Evolutionary conservation across 2,113 vertebrate genomes (phyloP), one percentile per base, ranked within the genome.

Genomic region (Psilopsiagon aurifrons): DNA sequence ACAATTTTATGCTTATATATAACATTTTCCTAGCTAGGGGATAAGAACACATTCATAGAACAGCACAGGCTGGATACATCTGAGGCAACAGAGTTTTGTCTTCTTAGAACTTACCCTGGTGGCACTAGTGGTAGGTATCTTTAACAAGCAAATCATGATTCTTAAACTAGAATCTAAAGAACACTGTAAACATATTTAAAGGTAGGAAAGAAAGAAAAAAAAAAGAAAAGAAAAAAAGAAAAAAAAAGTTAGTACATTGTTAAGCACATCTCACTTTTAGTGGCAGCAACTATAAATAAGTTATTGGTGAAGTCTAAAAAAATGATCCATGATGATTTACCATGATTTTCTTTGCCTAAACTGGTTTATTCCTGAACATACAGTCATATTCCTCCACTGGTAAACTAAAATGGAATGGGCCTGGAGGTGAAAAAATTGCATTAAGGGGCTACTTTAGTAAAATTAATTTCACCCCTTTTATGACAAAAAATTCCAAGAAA

Each of bases 61-160:
- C 17, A 63, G 47, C 7, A 6, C 67, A 71, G 43, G 33, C 59
- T 94, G 62, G 57, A n/a, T 90, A 76, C 70, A 85, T 49, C 54
- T 37, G 49, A 85, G n/a, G 54, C 29, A 87, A 75, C 7, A 83
- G 25, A 86, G 39, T 54, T 86, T 31, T n/a, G 22, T 74, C 57
- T 76, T 83, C 77, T 66, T 67, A 22, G 52, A 86, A 97, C 98
- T 98, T 98, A 99, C 99, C 98, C 99, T 98, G 74, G 99, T 99
- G 92, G 99, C 99, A 97, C 99, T 99, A 59, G 98, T 98, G 41
- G 99, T 98, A 27, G 99, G 99, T 94, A 99, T 99, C 98, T 99
- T 99, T 97, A 99, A 97, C 90, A 99, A 98, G 95, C 99, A 99
- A 97, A 99, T 99, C 98, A 99, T 99, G 95, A 99, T 99, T 97